Evolutionary conservation across 1,140 invertebrate genomes (phyloP), one percentile per base, ranked within the genome.

Genomic region (Hyphantria cunea): DNA sequence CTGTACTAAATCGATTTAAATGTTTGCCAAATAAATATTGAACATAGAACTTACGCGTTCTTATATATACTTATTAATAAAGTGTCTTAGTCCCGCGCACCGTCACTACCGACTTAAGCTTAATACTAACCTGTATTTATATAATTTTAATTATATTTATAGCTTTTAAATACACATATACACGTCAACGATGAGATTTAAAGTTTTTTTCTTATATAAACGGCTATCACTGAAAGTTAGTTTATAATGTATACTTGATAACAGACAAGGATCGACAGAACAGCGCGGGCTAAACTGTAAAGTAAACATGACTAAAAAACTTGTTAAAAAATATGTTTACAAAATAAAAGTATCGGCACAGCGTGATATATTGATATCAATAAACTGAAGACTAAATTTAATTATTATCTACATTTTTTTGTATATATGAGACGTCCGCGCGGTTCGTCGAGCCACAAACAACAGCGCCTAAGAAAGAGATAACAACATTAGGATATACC

Each of bases 391-490:
- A 1, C 33, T 6, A 34, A 39, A 7, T 39, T 9, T 39, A 39
- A 39, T n/a, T 10, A 10, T n/a, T 39, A 39, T 39, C n/a, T 39
- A 39, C n/a, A 6, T 34, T 6, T 39, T 3, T 39, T 10, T 39
- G 7, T n/a, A 39, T 39, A 39, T n/a, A 7, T 7, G n/a, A 39
- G 17, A 39, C 7, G 70, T 70, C 75, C 81, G 66, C 80, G 74
- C 76, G 63, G 55, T 45, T 68, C 78, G 70, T 52, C 65, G 74
- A 77, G 68, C 74, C 74, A 50, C 74, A 75, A 78, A 85, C 84
- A 89, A 89, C 86, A 89, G 84, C 82, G 80, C 84, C 86, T 89
- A 89, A 86, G 82, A 87, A 89, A 89, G 86, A 89, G 84, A 82
- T 89, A 89, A 89, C 86, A 89, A 89, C 79, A 72, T 85, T 84